A percentile compares a stretch with the other conserved stretches of the same genome.
Evolutionary conservation across 2,888 invertebrate species (phyloP).

Genomic region (Sarcophaga subvicina): DNA sequence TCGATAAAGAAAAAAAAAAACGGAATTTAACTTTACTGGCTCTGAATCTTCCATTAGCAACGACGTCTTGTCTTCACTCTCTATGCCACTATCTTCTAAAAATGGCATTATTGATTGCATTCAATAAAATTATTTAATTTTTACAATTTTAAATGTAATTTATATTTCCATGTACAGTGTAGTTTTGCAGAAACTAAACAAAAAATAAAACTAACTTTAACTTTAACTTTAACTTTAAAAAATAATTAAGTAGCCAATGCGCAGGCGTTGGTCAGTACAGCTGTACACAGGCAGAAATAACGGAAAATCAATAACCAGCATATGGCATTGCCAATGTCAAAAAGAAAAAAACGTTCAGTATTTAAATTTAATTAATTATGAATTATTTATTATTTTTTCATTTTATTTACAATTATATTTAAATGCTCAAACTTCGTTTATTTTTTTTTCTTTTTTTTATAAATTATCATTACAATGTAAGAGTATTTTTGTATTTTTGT

Average conservation of each 20-base stretch:
- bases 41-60: constrained; percentile 46
- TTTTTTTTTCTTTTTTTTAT: constrained; percentile 24
- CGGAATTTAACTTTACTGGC: constrained; percentile 27
- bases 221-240: constrained; percentile 1
- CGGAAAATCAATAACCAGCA: constrained; percentile 45
- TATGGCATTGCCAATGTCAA: constrained; percentile 62
- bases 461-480: neutral
- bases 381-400: constrained; percentile 66
- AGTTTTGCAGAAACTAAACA: constrained; percentile 8
- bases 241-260: constrained; percentile 10
- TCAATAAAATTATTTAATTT: neutral
- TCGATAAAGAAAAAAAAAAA: neutral
- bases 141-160: constrained; percentile 4
- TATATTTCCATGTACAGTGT: constrained; percentile 9
- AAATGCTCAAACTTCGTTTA: constrained; percentile 73
- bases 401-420: constrained; percentile 74
- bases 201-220: neutral
- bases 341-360: neutral
- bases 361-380: constrained; percentile 38
- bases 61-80: constrained; percentile 80
- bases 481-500: neutral
- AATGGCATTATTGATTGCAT: constrained; percentile 57
- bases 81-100: constrained; percentile 81
- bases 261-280: constrained; percentile 50
- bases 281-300: constrained; percentile 26